A percentile compares a stretch with the other conserved stretches of the same genome.
Evolutionary conservation across 2,113 vertebrate species (phyloP).

Genomic region (Chunga burmeisteri): DNA sequence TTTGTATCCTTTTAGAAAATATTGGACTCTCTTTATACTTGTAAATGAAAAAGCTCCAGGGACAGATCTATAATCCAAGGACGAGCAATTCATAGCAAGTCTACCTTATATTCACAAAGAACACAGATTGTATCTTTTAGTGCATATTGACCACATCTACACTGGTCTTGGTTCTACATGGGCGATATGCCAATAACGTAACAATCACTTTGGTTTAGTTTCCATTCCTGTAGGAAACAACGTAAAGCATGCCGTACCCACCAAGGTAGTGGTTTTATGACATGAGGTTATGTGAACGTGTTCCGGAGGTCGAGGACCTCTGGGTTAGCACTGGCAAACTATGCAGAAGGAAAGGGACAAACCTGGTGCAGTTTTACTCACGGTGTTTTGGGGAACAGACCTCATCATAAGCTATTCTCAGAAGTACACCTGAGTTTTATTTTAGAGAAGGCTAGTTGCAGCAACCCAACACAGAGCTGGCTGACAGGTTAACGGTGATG

Average conservation of each 20-base stretch:
- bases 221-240: neutral
- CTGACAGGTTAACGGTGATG: neutral
- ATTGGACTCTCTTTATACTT: neutral
- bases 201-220: neutral
- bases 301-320: neutral
- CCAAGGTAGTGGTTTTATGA: neutral
- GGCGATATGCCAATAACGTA: neutral
- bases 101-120: neutral
- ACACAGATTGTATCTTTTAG: neutral
- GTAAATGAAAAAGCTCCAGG: neutral
- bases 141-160: neutral
- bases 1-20: neutral
- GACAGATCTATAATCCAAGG: neutral
- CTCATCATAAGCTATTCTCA: neutral
- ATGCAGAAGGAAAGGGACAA: neutral
- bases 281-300: neutral
- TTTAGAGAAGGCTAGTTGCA: neutral
- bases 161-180: neutral
- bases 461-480: neutral
- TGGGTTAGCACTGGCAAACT: neutral
- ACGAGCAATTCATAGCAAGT: neutral
- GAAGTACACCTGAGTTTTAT: neutral
- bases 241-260: neutral
- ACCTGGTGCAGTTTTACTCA: neutral
- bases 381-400: neutral